phyloP scores from a whole-genome alignment of 2,797 vertebrate species.

The Taenioides sp. region DNA sequence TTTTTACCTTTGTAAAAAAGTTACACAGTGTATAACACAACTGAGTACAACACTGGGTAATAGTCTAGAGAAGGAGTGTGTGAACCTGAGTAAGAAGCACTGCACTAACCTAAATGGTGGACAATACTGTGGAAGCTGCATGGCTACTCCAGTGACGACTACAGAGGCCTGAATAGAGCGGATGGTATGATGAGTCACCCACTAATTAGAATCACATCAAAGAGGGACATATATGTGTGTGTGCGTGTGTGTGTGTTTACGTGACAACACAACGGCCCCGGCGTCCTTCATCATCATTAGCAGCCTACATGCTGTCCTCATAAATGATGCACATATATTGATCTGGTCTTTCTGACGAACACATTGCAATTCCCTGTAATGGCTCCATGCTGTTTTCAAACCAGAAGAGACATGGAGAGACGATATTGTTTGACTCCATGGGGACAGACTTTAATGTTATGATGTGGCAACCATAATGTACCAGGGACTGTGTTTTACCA shows the following conservation, averaged over 20 bases:
- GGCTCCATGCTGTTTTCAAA: constrained; percentile 1
- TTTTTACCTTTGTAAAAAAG: no score
- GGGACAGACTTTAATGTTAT: neutral
- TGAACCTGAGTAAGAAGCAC: neutral
- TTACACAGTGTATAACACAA: no score
- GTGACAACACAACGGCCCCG: constrained; percentile 56
- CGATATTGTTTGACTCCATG: neutral
- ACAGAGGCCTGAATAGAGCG: neutral
- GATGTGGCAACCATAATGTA: neutral
- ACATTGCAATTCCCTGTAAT: neutral
- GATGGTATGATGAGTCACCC: neutral
- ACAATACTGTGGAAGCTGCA: neutral
- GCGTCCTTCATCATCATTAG: constrained; percentile 74
- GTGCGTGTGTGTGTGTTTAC: constrained; percentile 8
- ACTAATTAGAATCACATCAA: constrained; percentile 3
- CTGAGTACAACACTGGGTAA: no score
- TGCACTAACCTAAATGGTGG: neutral
- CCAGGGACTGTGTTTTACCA: neutral
- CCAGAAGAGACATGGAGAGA: neutral
- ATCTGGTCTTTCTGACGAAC: constrained; percentile 49
- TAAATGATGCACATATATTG: constrained; percentile 80
- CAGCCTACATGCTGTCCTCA: constrained; percentile 68
- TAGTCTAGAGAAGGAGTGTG: neutral
- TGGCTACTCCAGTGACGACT: neutral
- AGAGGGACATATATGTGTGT: neutral